Evolutionary conservation across 2,797 vertebrate genomes (phyloP).

Genomic region (Cynopterus sphinx): DNA sequence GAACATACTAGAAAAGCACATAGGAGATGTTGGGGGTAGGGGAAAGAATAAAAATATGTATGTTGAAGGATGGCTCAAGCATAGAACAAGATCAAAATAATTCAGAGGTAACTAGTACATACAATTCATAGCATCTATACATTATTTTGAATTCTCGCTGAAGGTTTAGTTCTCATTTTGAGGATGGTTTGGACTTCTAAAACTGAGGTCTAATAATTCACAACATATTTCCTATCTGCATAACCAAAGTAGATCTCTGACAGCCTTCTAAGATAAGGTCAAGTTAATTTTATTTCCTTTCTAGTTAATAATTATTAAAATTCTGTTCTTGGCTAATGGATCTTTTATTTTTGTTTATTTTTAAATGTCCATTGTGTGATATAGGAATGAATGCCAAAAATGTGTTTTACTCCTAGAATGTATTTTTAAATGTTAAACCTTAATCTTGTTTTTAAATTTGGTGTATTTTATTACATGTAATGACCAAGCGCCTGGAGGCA

Average conservation of each 20-base stretch:
- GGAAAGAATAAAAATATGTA: background rate
- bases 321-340: slow-evolving; percentile 43
- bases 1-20: background rate
- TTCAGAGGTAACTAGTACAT: background rate
- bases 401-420: slow-evolving; percentile 31
- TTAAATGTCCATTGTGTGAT: background rate
- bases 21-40: background rate
- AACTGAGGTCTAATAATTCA: slow-evolving; percentile 9
- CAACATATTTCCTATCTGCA: slow-evolving; percentile 16
- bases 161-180: slow-evolving; percentile 38
- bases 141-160: background rate
- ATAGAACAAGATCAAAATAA: background rate
- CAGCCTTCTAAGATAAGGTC: slow-evolving; percentile 41
- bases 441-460: slow-evolving; percentile 59
- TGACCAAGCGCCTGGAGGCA: slow-evolving; percentile 38
- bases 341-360: slow-evolving; percentile 66
- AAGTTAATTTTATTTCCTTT: slow-evolving; percentile 62
- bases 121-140: background rate
- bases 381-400: slow-evolving; percentile 25
- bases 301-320: slow-evolving; percentile 69
- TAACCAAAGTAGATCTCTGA: slow-evolving; percentile 42
- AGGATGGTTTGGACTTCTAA: slow-evolving; percentile 13
- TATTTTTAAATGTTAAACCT: slow-evolving; percentile 62
- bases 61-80: background rate
- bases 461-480: slow-evolving; percentile 41